A percentile compares a stretch with the other conserved stretches of the same genome.
These are phyloP conservation scores for Rugalucina vietnamica DNA, from an alignment of 2,888 invertebrate genomes.

Conservation along the genomic window DNA sequence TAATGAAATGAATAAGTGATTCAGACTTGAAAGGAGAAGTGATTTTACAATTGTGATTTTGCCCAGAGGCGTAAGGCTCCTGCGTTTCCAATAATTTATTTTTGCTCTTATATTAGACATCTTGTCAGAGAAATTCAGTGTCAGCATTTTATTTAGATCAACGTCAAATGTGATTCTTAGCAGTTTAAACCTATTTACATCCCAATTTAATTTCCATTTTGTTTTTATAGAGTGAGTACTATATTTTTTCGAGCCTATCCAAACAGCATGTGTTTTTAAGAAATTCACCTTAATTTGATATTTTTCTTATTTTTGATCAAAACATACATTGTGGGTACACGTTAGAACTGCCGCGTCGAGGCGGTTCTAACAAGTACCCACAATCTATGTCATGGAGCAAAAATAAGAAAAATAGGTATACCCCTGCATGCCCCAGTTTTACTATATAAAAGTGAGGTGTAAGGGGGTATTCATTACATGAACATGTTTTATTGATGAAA, in stretches of 20 bases:
- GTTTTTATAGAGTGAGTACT: background rate
- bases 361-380: no score
- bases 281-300: background rate
- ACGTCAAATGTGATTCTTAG: background rate
- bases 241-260: background rate
- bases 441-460: no score
- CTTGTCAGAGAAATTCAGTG: background rate
- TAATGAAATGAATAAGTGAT: background rate
- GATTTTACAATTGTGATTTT: background rate
- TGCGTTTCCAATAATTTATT: background rate
- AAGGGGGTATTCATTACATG: no score
- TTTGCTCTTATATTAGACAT: background rate
- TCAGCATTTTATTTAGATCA: background rate
- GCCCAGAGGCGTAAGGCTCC: background rate
- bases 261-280: background rate
- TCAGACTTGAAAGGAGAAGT: background rate
- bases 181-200: background rate
- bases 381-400: no score
- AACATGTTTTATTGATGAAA: no score
- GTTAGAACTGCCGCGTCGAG: no score
- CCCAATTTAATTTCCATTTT: background rate
- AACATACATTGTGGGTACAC: no score
- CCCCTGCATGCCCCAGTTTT: no score
- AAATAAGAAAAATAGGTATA: no score
- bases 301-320: no score